Base-by-base conservation (phyloP, 1,140 invertebrate genomes). In the Polypedilum vanderplanki region DNA sequence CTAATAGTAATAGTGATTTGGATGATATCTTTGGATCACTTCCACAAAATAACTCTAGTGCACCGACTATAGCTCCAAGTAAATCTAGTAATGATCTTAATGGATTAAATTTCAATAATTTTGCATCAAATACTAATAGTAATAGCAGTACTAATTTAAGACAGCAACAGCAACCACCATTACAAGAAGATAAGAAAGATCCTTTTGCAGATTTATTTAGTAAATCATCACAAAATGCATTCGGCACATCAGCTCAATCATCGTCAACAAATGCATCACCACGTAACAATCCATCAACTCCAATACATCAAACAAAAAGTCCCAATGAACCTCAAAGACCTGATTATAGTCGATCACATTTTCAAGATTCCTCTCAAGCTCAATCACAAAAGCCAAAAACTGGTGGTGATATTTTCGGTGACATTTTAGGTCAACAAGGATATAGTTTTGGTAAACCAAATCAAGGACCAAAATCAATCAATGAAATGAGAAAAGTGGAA, bases 401-500 rank as follows among this genome's bases (percentile, higher is more conserved):
- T 79, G 83, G 80, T 33, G 87, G 85, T 3, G 92, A 97, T 81
- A 90, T 94, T 12, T 98, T 98, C 83, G 93, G 91, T 15, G 95
- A 98, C 83, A 83, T 98, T 10, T 84, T 98, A 0, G 95, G 94
- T 1, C 91, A 90, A 77, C 93, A 96, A 80, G 92, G 92, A 0
- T 97, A 96, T 78, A 90, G 90, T 74, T 93, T 94, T 82, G 89
- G 86, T 1, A 92, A 91, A 78, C 91, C 90, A 75, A 89, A 92
- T 75, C 83, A 88, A 67, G 91, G 90, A 15, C 94, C 94, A 0
- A 90, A 90, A 77, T 96, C 95, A 0, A 95, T 98, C 76, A 96
- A 95, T 80, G 92, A 93, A 77, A 95, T 98, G 93, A 87, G 93
- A 17, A 96, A 95, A 80, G 91, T 92, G 75, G 92, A 96, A 78